Evolutionary conservation across 1,140 invertebrate species (phyloP).

Genomic region (Antheraea pernyi): DNA sequence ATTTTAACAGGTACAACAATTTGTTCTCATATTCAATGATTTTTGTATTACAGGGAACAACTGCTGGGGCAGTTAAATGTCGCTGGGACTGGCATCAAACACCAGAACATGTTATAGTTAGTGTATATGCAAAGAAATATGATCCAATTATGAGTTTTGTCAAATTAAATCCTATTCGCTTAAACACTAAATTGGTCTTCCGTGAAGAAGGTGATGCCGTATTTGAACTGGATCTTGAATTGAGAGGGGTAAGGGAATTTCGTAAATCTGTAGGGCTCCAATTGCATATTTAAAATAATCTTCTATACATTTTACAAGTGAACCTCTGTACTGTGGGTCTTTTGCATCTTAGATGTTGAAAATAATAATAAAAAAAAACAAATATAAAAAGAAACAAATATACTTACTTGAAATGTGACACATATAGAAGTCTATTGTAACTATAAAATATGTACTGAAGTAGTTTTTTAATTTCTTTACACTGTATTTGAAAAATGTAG

Average conservation of each 20-base stretch:
- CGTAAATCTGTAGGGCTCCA: background rate
- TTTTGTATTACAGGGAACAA: slow-evolving; percentile 61
- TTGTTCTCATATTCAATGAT: background rate
- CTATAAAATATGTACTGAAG: no score
- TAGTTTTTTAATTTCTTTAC: no score
- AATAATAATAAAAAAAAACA: no score
- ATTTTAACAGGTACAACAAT: no score
- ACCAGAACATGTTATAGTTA: slow-evolving; percentile 88
- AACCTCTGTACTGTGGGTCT: no score
- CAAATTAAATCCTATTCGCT: slow-evolving; percentile 91
- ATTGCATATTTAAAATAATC: no score
- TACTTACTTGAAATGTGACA: no score
- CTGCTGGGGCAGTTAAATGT: slow-evolving; percentile 84
- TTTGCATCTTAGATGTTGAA: no score
- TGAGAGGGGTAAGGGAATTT: slow-evolving; percentile 87
- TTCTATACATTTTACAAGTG: no score
- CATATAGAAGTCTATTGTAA: no score
- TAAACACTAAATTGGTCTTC: slow-evolving; percentile 89
- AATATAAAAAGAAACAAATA: no score
- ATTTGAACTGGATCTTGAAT: slow-evolving; percentile 90
- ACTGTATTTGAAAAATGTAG: no score
- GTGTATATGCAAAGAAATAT: slow-evolving; percentile 95
- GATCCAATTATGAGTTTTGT: slow-evolving; percentile 87
- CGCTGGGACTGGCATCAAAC: slow-evolving; percentile 97
- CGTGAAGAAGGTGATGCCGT: slow-evolving; percentile 85